phyloP scores from a whole-genome alignment of 2,888 invertebrate genomes.

The Erynnis tages region DNA sequence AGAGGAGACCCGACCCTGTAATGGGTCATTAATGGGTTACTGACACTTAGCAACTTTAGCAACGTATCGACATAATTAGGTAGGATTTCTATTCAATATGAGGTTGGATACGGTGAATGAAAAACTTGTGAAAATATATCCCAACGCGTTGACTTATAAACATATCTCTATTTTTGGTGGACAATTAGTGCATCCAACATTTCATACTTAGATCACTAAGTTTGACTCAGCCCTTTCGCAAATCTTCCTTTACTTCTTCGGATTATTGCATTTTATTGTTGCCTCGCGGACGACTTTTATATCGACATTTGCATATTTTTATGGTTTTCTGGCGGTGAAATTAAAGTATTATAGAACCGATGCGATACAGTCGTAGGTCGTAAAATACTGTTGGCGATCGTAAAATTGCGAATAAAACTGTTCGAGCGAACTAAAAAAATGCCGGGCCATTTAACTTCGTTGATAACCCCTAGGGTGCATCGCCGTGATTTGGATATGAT shows the following conservation, averaged over 20 bases:
- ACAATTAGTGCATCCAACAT: no score
- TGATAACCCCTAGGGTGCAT: slow-evolving; percentile 33
- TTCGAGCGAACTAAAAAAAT: slow-evolving; percentile 64
- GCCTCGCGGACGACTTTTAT: slow-evolving; percentile 64
- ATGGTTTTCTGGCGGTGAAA: slow-evolving; percentile 76
- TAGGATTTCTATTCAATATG: no score
- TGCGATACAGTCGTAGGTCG: slow-evolving; percentile 68
- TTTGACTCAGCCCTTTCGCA: background rate
- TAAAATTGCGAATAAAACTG: slow-evolving; percentile 73
- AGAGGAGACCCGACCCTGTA: no score
- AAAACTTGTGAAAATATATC: no score
- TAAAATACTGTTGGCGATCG: slow-evolving; percentile 74
- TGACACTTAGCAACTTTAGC: no score
- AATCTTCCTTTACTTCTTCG: slow-evolving; percentile 27
- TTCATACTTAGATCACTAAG: no score
- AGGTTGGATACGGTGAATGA: no score
- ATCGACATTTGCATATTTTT: slow-evolving; percentile 76
- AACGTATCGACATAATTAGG: no score
- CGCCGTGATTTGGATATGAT: slow-evolving; percentile 28
- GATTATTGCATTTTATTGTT: slow-evolving; percentile 63
- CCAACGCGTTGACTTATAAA: no score
- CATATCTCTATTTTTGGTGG: no score
- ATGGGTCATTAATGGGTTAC: no score
- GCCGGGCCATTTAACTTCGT: slow-evolving; percentile 56
- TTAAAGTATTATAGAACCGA: slow-evolving; percentile 78